These are phyloP conservation scores for Druon quercuslanigerum DNA, from an alignment of 1,140 invertebrate genomes.

Conservation along the genomic window DNA sequence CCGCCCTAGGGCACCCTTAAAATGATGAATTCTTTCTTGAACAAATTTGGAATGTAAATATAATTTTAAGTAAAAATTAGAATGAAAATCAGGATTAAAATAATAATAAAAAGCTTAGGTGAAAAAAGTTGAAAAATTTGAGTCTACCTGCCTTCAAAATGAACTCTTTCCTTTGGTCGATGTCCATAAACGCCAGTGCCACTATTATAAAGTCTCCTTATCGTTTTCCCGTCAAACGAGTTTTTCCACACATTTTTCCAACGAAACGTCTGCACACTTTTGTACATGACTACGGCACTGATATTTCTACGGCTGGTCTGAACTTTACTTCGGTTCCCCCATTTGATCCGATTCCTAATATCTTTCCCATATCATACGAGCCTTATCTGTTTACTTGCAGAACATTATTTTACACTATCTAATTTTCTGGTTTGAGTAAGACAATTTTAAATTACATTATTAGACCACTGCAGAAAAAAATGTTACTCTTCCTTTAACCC, in stretches of 20 bases:
- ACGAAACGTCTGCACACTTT: conserved; percentile 43
- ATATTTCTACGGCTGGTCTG: conserved; percentile 29
- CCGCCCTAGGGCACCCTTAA: too few relatives aligned
- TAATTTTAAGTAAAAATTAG: too few relatives aligned
- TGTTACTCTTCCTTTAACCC: too few relatives aligned
- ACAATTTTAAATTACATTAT: neutral
- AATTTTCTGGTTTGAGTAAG: neutral
- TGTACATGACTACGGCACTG: conserved; percentile 44
- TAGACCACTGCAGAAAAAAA: too few relatives aligned
- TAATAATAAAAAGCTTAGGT: too few relatives aligned
- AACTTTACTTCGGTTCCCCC: neutral
- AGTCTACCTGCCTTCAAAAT: conserved; percentile 73
- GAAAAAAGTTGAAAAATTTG: neutral
- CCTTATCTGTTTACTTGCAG: conserved; percentile 35
- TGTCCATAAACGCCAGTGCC: conserved; percentile 79
- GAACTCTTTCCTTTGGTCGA: conserved; percentile 62
- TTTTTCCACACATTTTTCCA: conserved; percentile 37
- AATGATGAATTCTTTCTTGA: too few relatives aligned
- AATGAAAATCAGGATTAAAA: too few relatives aligned
- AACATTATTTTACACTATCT: neutral
- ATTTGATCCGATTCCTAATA: neutral
- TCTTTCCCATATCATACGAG: neutral
- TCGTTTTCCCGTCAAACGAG: conserved; percentile 32
- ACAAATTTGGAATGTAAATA: too few relatives aligned
- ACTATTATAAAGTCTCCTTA: conserved; percentile 74